Percentiles rank a stretch among this genome's conserved stretches.
These are phyloP conservation scores for Drosophila hydei DNA, from an alignment of 1,140 invertebrate genomes.

Conservation along the genomic window DNA sequence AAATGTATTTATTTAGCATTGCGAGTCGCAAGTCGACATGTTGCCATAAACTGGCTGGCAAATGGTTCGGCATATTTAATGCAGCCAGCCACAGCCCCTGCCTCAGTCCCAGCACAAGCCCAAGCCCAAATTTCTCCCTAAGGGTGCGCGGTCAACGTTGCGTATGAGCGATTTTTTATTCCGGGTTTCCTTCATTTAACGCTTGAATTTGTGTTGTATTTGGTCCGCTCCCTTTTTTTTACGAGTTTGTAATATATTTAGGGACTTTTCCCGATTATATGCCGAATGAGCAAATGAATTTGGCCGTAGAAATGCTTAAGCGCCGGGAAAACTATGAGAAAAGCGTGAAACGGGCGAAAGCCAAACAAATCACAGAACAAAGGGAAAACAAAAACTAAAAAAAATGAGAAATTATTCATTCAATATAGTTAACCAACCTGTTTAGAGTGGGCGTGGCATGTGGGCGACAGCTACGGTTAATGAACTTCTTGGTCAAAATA, in stretches of 20 bases:
- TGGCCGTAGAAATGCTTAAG: conserved; percentile 40
- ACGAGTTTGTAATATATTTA: conserved; percentile 26
- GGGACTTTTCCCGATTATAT: conserved; percentile 54
- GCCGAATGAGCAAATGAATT: conserved; percentile 51
- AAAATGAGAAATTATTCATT: conserved; percentile 45
- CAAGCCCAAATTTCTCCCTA: conserved; percentile 7
- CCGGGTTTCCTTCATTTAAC: conserved; percentile 16
- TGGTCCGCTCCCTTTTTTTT: conserved; percentile 20
- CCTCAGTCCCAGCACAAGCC: background rate
- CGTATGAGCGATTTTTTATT: conserved; percentile 67
- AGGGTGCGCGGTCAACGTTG: conserved; percentile 31
- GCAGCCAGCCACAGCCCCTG: conserved; percentile 1
- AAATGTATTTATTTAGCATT: conserved; percentile 54
- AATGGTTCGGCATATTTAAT: conserved; percentile 68
- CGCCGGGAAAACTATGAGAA: background rate
- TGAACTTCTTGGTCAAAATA: conserved; percentile 43
- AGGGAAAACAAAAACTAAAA: conserved; percentile 10
- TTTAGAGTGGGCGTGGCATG: conserved; percentile 2
- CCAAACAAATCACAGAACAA: conserved; percentile 66
- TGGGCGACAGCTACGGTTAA: conserved; percentile 24
- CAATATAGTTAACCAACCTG: conserved; percentile 64
- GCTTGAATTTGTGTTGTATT: background rate
- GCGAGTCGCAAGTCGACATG: background rate
- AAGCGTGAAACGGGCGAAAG: conserved; percentile 18
- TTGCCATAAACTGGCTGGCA: conserved; percentile 41